A percentile compares a stretch with the other conserved stretches of the same genome.
phyloP scores from a whole-genome alignment of 2,797 vertebrate genomes.

The Lemur catta region DNA sequence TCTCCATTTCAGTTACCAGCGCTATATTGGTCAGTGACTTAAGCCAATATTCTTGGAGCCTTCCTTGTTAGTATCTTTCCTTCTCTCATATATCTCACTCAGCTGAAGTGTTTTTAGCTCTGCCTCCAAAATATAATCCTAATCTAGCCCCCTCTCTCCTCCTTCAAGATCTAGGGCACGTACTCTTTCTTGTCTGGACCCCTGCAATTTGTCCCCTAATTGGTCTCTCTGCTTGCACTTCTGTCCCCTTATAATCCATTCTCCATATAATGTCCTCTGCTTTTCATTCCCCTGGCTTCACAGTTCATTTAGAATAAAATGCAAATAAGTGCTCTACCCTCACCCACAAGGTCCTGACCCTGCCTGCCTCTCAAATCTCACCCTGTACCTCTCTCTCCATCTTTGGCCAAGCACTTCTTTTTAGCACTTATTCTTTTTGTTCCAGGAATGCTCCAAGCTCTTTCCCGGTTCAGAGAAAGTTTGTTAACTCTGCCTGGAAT shows the following conservation, averaged over 20 bases:
- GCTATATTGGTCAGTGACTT: neutral
- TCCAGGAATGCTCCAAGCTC: neutral
- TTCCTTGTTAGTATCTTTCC: neutral
- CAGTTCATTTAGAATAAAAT: neutral
- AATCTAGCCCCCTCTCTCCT: neutral
- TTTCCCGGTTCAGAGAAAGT: neutral
- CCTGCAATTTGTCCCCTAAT: neutral
- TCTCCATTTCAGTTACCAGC: neutral
- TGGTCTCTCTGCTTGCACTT: neutral
- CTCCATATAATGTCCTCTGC: neutral
- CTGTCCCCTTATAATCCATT: neutral
- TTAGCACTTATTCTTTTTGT: neutral
- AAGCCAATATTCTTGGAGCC: neutral
- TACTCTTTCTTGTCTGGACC: neutral
- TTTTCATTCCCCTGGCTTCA: neutral
- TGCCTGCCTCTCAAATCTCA: neutral
- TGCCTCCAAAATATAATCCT: neutral
- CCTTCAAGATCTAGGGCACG: neutral
- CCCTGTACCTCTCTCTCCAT: neutral
- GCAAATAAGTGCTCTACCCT: neutral
- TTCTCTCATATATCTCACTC: neutral
- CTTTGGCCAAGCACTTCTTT: neutral
- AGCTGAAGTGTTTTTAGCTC: neutral
- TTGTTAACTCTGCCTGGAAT: neutral
- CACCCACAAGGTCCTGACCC: rapidly evolving